A percentile compares a stretch with the other conserved stretches of the same genome.
These are phyloP conservation scores for Parascotia fuliginaria DNA, from an alignment of 2,888 invertebrate genomes.

Conservation along the genomic window DNA sequence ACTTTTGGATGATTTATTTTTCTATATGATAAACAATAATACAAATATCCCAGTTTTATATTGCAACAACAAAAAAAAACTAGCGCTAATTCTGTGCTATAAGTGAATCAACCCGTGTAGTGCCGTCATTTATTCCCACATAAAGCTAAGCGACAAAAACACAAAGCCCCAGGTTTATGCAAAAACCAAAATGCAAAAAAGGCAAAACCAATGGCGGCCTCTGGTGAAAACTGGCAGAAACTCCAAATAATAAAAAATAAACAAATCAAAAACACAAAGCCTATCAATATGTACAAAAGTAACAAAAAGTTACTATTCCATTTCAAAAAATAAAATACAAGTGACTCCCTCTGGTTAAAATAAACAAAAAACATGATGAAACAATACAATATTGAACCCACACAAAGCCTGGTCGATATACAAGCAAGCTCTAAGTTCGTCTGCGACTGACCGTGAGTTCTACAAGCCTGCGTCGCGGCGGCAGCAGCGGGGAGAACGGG, in stretches of 20 bases:
- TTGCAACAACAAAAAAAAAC: too few species aligned
- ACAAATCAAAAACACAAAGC: too few species aligned
- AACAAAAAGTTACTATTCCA: too few species aligned
- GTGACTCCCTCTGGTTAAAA: background rate
- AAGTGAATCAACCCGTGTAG: too few species aligned
- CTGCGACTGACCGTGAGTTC: slow-evolving; percentile 25
- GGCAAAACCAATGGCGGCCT: background rate
- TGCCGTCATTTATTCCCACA: background rate
- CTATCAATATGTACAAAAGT: too few species aligned
- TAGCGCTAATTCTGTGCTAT: too few species aligned
- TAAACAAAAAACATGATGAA: background rate
- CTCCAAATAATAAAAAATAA: background rate
- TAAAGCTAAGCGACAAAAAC: background rate
- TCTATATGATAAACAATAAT: too few species aligned
- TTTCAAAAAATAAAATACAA: too few species aligned
- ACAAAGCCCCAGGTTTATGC: background rate
- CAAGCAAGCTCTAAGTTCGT: slow-evolving; percentile 6
- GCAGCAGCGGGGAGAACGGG: slow-evolving; percentile 76
- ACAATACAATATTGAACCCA: too few species aligned
- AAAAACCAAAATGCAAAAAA: background rate
- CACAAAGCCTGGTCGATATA: too few species aligned
- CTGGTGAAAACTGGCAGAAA: background rate
- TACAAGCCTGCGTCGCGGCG: slow-evolving; percentile 75
- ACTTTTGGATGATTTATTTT: too few species aligned
- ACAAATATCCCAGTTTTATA: too few species aligned